phyloP scores from a whole-genome alignment of 2,797 vertebrate species.

The Clarias platycephalus region DNA sequence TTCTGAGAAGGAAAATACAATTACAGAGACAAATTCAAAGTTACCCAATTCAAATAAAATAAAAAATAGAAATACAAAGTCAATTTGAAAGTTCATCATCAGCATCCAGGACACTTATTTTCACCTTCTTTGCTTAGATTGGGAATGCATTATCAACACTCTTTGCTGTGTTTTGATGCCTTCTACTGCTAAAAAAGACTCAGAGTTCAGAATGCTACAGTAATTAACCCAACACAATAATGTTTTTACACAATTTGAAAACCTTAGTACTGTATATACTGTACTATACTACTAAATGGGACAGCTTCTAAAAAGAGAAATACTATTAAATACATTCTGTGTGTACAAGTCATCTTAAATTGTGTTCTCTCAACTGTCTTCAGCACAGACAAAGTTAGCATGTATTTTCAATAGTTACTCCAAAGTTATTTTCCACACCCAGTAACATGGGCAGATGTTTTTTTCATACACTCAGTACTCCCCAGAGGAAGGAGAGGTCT shows the following conservation, averaged over 20 bases:
- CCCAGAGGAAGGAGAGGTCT: slow-evolving; percentile 17
- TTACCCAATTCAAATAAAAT: background rate
- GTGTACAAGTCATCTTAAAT: background rate
- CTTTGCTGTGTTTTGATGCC: background rate
- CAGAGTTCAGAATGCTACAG: background rate
- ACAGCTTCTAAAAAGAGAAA: background rate
- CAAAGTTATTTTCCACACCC: slow-evolving; percentile 11
- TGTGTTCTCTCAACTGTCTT: background rate
- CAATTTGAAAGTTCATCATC: background rate
- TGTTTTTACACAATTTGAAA: background rate
- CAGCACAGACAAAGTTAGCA: background rate
- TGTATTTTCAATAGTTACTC: slow-evolving; percentile 3
- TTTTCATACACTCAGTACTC: slow-evolving; percentile 22
- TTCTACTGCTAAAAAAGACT: background rate
- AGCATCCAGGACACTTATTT: background rate
- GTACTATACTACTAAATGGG: background rate
- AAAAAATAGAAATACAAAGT: background rate
- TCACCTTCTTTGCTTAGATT: background rate
- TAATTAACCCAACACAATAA: too few relatives aligned
- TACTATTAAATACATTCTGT: background rate
- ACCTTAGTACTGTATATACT: background rate
- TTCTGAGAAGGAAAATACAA: background rate
- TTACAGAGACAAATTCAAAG: background rate
- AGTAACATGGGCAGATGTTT: slow-evolving; percentile 41
- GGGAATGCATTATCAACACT: background rate